These are phyloP conservation scores for Balaeniceps rex DNA, from an alignment of 2,113 vertebrate genomes.

Conservation along the genomic window DNA sequence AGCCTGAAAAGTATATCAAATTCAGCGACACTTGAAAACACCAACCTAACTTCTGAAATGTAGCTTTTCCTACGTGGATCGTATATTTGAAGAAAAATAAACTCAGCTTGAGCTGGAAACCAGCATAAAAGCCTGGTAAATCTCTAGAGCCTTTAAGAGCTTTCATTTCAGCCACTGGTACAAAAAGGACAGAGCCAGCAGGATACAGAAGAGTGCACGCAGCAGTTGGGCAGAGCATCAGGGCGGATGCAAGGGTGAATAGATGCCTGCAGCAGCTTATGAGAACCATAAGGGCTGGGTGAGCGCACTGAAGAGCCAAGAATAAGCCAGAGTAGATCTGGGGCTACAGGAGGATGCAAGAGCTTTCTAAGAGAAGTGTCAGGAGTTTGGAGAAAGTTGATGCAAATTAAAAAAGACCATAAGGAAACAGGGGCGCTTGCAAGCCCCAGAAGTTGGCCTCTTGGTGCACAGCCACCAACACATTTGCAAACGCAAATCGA, in stretches of 20 bases:
- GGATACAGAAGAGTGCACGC: rapidly evolving
- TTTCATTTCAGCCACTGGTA: background rate
- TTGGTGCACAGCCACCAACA: background rate
- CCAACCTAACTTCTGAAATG: background rate
- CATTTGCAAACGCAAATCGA: background rate
- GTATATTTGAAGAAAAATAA: background rate
- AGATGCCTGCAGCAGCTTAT: too few species aligned
- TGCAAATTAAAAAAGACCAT: background rate
- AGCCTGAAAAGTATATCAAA: background rate
- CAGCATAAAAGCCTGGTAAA: background rate
- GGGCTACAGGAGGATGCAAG: background rate
- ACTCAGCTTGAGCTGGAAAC: background rate
- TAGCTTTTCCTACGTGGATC: background rate
- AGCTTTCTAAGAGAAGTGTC: background rate
- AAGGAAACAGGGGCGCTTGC: background rate
- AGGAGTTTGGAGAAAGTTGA: background rate
- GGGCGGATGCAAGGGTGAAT: background rate
- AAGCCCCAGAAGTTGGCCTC: background rate
- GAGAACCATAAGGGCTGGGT: background rate
- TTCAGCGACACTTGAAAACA: background rate
- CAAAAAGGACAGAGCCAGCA: background rate
- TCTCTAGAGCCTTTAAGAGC: background rate
- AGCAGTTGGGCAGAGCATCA: background rate
- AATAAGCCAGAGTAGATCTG: background rate
- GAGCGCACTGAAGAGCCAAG: background rate